These are phyloP conservation scores for Catocala nupta DNA, from an alignment of 2,888 invertebrate species.

Conservation along the genomic window DNA sequence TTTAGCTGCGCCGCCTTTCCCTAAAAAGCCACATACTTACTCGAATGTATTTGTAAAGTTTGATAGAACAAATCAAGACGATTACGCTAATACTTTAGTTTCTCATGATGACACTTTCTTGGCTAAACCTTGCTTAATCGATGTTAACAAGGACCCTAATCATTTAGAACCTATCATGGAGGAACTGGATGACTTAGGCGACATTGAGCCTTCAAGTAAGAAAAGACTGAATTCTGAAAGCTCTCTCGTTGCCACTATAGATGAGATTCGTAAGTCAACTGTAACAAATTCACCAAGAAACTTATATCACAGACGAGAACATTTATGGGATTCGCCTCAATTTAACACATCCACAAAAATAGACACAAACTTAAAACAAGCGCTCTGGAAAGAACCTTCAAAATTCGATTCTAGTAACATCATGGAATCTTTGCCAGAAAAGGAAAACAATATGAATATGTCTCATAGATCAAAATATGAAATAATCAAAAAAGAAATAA, in stretches of 20 bases:
- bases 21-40: constrained; percentile 79
- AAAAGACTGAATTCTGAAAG: constrained; percentile 85
- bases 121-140: constrained; percentile 87
- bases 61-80: constrained; percentile 78
- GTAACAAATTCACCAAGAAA: constrained; percentile 87
- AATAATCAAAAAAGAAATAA: constrained; percentile 63
- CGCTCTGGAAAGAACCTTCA: constrained; percentile 83
- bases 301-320: constrained; percentile 85
- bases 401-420: constrained; percentile 80
- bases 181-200: constrained; percentile 87
- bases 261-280: constrained; percentile 88
- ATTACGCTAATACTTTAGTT: constrained; percentile 85
- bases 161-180: constrained; percentile 86
- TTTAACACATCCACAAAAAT: constrained; percentile 69
- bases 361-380: constrained; percentile 74
- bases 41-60: constrained; percentile 82
- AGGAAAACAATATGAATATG: constrained; percentile 71
- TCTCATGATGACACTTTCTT: constrained; percentile 85
- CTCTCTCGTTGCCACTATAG: constrained; percentile 89
- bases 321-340: constrained; percentile 81
- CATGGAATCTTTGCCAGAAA: constrained; percentile 78
- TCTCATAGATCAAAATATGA: constrained; percentile 68
- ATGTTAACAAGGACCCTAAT: constrained; percentile 82
- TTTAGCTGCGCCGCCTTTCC: constrained; percentile 78
- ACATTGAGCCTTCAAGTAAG: constrained; percentile 74